Conservation (phyloP, 2,797 vertebrate genomes). For the Pseudopleuronectes americanus region DNA sequence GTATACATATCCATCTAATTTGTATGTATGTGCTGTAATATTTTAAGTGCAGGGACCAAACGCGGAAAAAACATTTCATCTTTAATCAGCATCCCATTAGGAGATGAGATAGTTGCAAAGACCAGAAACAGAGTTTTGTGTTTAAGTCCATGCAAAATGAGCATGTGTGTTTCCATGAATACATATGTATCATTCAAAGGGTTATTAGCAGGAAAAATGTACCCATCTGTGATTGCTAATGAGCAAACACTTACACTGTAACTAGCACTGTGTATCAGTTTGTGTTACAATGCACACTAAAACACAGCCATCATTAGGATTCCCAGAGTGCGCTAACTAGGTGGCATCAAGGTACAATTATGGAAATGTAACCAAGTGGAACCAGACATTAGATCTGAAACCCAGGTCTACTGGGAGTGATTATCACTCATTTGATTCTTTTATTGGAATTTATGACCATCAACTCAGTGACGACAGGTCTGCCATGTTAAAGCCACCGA, state of each 20-base stretch:
- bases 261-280: not conserved
- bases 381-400: slow-evolving; percentile 47
- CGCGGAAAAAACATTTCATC: slow-evolving; percentile 39
- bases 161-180: not conserved
- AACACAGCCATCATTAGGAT: slow-evolving; percentile 23
- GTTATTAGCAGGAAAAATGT: slow-evolving; percentile 10
- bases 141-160: not conserved
- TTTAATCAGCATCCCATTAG: slow-evolving; percentile 40
- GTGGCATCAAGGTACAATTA: slow-evolving; percentile 46
- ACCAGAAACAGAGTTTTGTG: not conserved
- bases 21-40: slow-evolving; percentile 11
- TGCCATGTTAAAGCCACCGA: slow-evolving; percentile 20
- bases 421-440: slow-evolving; percentile 40
- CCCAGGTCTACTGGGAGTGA: slow-evolving; percentile 36
- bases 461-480: slow-evolving; percentile 20
- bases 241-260: not conserved
- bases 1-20: not conserved
- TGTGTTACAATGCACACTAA: slow-evolving; percentile 4
- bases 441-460: slow-evolving; percentile 42
- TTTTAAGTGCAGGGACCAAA: slow-evolving; percentile 18
- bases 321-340: slow-evolving; percentile 26
- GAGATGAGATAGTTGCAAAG: not conserved
- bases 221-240: slow-evolving; percentile 10
- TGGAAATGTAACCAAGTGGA: slow-evolving; percentile 49
- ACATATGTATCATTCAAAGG: not conserved